Evolutionary conservation across 2,888 invertebrate species (phyloP).

Genomic region (Stratiomys singularior): DNA sequence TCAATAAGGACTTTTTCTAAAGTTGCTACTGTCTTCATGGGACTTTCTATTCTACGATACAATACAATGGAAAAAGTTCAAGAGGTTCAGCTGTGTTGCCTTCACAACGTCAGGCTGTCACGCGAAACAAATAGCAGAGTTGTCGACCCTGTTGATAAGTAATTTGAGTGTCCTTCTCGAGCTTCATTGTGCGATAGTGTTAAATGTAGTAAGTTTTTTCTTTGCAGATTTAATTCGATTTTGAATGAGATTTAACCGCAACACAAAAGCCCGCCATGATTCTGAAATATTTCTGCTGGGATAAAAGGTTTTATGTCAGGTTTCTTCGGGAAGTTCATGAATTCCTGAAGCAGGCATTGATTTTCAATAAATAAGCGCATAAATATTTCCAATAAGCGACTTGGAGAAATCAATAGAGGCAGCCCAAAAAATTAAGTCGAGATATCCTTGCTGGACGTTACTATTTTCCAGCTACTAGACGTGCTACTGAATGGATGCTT

Average conservation of each 20-base stretch:
- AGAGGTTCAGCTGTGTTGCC: neutral
- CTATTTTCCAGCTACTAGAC: too few species aligned
- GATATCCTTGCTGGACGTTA: too few species aligned
- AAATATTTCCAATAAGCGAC: too few species aligned
- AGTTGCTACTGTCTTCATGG: neutral
- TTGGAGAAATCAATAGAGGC: too few species aligned
- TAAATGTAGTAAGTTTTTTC: neutral
- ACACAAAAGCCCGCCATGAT: neutral
- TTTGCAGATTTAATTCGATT: too few species aligned
- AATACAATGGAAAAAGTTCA: neutral
- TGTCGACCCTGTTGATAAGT: slow-evolving; percentile 26
- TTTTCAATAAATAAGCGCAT: too few species aligned
- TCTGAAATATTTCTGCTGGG: too few species aligned
- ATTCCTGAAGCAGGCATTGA: too few species aligned
- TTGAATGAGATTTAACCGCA: neutral
- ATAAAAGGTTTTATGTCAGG: too few species aligned
- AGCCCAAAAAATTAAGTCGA: too few species aligned
- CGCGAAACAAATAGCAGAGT: slow-evolving; percentile 2
- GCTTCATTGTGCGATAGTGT: neutral
- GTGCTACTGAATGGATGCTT: neutral
- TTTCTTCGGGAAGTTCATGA: too few species aligned
- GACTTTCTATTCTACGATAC: neutral
- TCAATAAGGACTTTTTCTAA: neutral
- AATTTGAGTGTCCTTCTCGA: slow-evolving; percentile 2
- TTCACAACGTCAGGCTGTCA: neutral